Base-by-base conservation (phyloP, 2,888 invertebrate genomes). In the Xiphydria camelus region DNA sequence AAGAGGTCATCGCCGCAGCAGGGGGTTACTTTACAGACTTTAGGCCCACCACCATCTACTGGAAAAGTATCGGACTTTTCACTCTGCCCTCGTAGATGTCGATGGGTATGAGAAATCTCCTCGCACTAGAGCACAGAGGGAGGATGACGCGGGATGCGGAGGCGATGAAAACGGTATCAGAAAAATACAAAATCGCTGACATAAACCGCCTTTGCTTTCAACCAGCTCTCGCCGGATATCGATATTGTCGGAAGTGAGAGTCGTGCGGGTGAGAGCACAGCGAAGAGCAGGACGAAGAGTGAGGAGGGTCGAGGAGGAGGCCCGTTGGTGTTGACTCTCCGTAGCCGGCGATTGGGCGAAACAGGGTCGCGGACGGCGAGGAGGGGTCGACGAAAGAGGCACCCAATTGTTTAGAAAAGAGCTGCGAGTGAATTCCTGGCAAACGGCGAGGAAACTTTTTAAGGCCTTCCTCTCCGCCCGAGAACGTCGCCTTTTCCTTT, bases 111-210 rank as follows among this genome's bases (percentile, higher is more conserved):
- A n/a, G n/a, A n/a, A n/a, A n/a, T n/a, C n/a, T n/a, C n/a, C n/a
- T n/a, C n/a, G n/a, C n/a, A n/a, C n/a, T n/a, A n/a, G n/a, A n/a
- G n/a, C n/a, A n/a, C n/a, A n/a, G n/a, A n/a, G n/a, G n/a, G n/a
- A n/a, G n/a, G n/a, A n/a, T n/a, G n/a, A n/a, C n/a, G n/a, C n/a
- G n/a, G n/a, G n/a, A n/a, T n/a, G n/a, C n/a, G n/a, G n/a, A n/a
- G n/a, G n/a, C n/a, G n/a, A n/a, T n/a, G n/a, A n/a, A 15, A 38
- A 17, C 25, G 41, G 21, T 14, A 36, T 29, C 40, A 25, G 59
- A 55, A 50, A 52, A 50, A 57, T 54, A 46, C 46, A 48, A 47
- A 42, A 47, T 51, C 45, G 37, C 29, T n/a, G 51, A 49, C 43
- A 47, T 41, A 47, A 47, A 40, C 32, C 52, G 40, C 22, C 38